These are phyloP conservation scores for Oncorhynchus gorbuscha DNA, from an alignment of 2,113 vertebrate species.

Conservation along the genomic window DNA sequence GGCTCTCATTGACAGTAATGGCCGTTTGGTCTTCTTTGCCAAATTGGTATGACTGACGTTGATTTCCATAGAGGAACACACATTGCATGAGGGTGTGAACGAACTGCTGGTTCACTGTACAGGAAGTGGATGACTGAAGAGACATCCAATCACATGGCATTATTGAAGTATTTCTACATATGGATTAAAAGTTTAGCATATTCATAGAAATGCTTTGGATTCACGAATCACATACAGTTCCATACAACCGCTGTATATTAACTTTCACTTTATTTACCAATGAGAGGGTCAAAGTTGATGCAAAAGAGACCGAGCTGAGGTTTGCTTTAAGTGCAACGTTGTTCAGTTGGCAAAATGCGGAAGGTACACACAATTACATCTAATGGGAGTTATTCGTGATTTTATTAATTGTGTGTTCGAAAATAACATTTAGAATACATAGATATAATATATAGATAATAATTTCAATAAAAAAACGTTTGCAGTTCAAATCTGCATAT, in stretches of 20 bases:
- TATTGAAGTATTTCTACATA: background rate
- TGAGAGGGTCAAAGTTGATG: conserved; percentile 56
- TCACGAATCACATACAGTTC: background rate
- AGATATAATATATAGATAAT: background rate
- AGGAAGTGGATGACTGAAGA: background rate
- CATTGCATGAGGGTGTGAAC: conserved; percentile 30
- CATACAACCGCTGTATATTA: background rate
- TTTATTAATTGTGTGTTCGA: background rate
- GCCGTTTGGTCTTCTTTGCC: conserved; percentile 8
- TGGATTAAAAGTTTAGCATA: too few relatives aligned
- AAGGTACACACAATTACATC: conserved; percentile 15
- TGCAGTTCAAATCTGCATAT: background rate
- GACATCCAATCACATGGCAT: background rate
- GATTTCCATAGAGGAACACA: conserved; percentile 68
- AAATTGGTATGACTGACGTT: conserved; percentile 28
- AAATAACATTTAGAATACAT: background rate
- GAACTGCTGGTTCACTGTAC: conserved; percentile 14
- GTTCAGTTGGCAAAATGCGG: conserved; percentile 42
- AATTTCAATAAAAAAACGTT: background rate
- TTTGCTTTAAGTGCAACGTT: conserved; percentile 35
- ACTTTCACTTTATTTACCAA: conserved; percentile 6
- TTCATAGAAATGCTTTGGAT: too few relatives aligned
- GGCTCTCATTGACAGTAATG: conserved; percentile 14
- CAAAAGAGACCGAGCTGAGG: conserved; percentile 23
- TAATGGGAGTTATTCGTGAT: background rate